phyloP scores from a whole-genome alignment of 2,888 invertebrate genomes.

The Hetaerina titia region DNA sequence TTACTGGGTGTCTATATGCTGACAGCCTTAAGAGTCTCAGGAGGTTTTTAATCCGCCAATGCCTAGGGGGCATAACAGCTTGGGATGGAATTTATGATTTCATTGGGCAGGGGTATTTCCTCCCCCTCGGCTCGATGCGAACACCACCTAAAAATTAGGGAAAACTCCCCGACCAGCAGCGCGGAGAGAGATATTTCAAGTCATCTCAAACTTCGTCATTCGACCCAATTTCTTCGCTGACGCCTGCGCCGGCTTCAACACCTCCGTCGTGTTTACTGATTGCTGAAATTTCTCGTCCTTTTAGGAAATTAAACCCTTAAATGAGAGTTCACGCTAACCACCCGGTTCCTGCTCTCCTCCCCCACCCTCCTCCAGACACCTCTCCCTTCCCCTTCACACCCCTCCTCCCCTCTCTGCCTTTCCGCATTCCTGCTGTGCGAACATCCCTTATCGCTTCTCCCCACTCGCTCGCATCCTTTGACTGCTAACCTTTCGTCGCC shows the following conservation, averaged over 20 bases:
- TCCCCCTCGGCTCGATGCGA: too few relatives aligned
- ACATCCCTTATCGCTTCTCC: neutral
- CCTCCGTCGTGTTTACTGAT: neutral
- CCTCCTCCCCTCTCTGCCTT: neutral
- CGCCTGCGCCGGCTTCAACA: constrained; percentile 7
- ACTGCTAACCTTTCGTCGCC: constrained; percentile 1
- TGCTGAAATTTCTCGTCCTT: neutral
- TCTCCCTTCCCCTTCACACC: neutral
- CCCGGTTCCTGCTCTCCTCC: neutral
- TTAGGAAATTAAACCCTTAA: constrained; percentile 32
- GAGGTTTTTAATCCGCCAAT: too few relatives aligned
- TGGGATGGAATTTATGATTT: too few relatives aligned
- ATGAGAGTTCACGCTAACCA: constrained; percentile 27
- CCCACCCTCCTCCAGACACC: neutral
- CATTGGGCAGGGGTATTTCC: too few relatives aligned
- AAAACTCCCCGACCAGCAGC: too few relatives aligned
- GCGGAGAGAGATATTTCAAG: neutral
- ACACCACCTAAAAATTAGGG: too few relatives aligned
- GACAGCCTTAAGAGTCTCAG: too few relatives aligned
- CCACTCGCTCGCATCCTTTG: neutral
- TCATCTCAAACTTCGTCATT: neutral
- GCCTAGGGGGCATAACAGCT: too few relatives aligned
- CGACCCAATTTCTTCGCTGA: neutral
- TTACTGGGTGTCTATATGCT: too few relatives aligned
- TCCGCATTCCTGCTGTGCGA: constrained; percentile 29